Percentiles rank a stretch among this genome's conserved stretches.
Evolutionary conservation across 2,113 vertebrate species (phyloP).

Genomic region (Hippocampus comes): DNA sequence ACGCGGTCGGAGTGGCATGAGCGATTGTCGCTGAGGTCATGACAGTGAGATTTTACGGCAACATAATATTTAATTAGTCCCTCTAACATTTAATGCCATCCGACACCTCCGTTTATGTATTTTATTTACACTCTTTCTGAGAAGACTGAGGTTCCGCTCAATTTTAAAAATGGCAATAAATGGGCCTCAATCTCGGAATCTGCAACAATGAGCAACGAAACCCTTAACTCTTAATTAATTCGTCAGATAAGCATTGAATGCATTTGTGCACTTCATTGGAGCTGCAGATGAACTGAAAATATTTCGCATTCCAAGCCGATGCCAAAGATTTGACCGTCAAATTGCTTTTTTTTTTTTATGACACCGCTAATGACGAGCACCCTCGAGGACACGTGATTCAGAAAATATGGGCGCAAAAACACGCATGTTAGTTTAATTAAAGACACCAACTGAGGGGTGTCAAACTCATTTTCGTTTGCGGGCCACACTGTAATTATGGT

Average conservation of each 20-base stretch:
- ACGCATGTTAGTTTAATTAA: background rate
- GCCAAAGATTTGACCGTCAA: background rate
- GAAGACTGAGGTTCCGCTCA: background rate
- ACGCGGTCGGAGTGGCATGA: constrained; percentile 14
- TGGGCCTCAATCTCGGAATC: background rate
- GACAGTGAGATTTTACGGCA: constrained; percentile 28
- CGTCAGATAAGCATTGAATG: background rate
- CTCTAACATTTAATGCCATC: constrained; percentile 18
- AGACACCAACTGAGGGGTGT: background rate
- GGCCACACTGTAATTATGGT: background rate
- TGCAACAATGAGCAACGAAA: background rate
- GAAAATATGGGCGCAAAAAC: background rate
- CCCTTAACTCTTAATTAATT: background rate
- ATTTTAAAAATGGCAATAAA: background rate
- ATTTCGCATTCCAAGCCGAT: background rate
- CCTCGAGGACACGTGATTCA: background rate
- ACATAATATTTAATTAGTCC: constrained; percentile 40
- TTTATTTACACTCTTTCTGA: constrained; percentile 4
- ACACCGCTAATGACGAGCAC: background rate
- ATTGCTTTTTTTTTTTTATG: background rate
- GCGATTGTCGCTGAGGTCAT: constrained; percentile 18
- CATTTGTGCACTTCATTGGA: background rate
- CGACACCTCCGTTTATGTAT: constrained; percentile 34
- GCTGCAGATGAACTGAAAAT: background rate
- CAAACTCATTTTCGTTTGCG: background rate